These are phyloP conservation scores for Stenodera caucasica DNA, from an alignment of 2,888 invertebrate species.

Conservation along the genomic window DNA sequence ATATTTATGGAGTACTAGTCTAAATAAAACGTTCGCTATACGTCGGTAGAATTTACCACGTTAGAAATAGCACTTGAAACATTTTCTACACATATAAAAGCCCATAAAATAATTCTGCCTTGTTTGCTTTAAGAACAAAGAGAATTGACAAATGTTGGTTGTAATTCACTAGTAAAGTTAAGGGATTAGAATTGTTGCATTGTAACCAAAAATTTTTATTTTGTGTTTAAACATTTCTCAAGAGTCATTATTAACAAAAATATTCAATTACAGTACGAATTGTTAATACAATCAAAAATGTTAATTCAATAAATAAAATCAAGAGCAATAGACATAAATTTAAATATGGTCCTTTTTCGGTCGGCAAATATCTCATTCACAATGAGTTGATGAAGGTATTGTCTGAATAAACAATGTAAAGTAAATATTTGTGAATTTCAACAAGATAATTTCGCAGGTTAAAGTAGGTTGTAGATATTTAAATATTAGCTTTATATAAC, in stretches of 20 bases:
- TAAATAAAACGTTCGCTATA: slow-evolving; percentile 10
- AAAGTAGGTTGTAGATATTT: slow-evolving; percentile 21
- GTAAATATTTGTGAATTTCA: slow-evolving; percentile 20
- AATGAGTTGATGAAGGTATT: neutral
- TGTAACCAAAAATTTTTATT: neutral
- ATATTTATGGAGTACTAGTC: neutral
- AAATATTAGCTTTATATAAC: slow-evolving; percentile 11
- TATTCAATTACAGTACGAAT: no score
- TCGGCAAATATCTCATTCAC: no score
- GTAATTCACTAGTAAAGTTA: slow-evolving; percentile 1
- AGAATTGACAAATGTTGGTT: slow-evolving; percentile 9
- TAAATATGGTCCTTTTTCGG: no score
- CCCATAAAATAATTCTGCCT: slow-evolving; percentile 4
- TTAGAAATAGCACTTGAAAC: slow-evolving; percentile 7
- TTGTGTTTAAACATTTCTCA: no score
- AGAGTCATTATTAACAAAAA: no score
- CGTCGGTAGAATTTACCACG: neutral
- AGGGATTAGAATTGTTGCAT: neutral
- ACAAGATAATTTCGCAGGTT: slow-evolving; percentile 21
- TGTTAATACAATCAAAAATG: no score
- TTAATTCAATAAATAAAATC: no score
- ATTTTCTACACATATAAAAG: slow-evolving; percentile 8
- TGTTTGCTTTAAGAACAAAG: slow-evolving; percentile 14
- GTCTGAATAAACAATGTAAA: slow-evolving; percentile 4
- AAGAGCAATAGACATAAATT: no score